Evolutionary conservation across 2,888 invertebrate genomes (phyloP), one percentile per base, ranked within the genome.

Genomic region (Pandemis heparana): DNA sequence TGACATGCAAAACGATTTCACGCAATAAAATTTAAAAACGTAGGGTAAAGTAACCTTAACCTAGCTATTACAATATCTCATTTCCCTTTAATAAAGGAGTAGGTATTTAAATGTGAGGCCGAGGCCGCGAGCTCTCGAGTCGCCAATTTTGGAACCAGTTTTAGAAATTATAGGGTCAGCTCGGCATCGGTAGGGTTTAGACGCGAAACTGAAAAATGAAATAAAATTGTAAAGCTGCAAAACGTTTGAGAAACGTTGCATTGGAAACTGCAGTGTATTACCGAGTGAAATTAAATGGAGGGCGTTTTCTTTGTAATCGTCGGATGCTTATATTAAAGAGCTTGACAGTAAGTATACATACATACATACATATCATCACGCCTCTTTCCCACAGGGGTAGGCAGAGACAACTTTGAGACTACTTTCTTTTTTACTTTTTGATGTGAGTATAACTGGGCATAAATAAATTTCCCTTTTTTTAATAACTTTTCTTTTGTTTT

Each of bases 71-170:
- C 89, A 91, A 90, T 89, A 89, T 88, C 91, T 91, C 88, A 91
- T 91, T 91, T 92, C 84, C 87, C 88, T 89, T 89, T 87, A 88
- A 90, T 91, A 88, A 89, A 87, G 83, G 87, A 85, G 83, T 88
- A 89, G 85, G 83, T 88, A 89, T 90, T 92, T 92, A 89, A 90
- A 91, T 85, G 80, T 83, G 79, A 79, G 85, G 86, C 92, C 90
- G 79, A 79, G 85, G 86, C 92, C 90, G 82, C 84, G 78, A 89
- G 93, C 91, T 84, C 85, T 87, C 85, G 87, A 87, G 89, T 89
- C 89, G 92, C 92, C 92, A 93, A 92, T 94, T 94, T 94, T 81
- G 87, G 87, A 93, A 93, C 94, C 91, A 85, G 94, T 93, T 94
- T 73, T 93, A 93, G 92, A 94, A 94, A 94, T 94, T 94, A 94